A percentile compares a stretch with the other conserved stretches of the same genome.
Evolutionary conservation across 2,113 vertebrate species (phyloP).

Genomic region (Sula dactylatra): DNA sequence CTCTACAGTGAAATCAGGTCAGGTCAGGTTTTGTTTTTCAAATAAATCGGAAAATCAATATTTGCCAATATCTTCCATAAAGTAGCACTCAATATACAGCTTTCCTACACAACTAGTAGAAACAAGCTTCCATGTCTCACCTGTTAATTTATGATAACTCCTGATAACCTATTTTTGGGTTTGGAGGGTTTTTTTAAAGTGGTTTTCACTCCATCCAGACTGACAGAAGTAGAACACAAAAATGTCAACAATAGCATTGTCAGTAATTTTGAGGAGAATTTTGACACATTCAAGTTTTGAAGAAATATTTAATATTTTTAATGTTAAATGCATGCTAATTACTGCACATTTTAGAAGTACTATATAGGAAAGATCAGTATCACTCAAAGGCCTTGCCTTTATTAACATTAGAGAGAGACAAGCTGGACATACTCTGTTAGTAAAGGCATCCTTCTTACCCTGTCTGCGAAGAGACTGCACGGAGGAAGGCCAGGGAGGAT

Average conservation of each 20-base stretch:
- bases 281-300: background rate
- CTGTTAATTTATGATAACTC: background rate
- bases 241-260: background rate
- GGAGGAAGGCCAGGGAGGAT: background rate
- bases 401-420: background rate
- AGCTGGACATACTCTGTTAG: background rate
- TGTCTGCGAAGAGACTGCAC: background rate
- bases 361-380: background rate
- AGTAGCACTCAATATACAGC: background rate
- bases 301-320: background rate
- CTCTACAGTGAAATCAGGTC: background rate
- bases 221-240: background rate
- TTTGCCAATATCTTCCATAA: background rate
- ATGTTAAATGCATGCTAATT: background rate
- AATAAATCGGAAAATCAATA: background rate
- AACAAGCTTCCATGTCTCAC: background rate
- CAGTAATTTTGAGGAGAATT: background rate
- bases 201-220: background rate
- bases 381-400: background rate
- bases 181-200: background rate
- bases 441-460: background rate
- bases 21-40: background rate
- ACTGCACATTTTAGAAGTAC: background rate
- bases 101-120: background rate
- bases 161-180: background rate